These are phyloP conservation scores for Pardosa pseudoannulata DNA, from an alignment of 2,888 invertebrate species.

Conservation along the genomic window DNA sequence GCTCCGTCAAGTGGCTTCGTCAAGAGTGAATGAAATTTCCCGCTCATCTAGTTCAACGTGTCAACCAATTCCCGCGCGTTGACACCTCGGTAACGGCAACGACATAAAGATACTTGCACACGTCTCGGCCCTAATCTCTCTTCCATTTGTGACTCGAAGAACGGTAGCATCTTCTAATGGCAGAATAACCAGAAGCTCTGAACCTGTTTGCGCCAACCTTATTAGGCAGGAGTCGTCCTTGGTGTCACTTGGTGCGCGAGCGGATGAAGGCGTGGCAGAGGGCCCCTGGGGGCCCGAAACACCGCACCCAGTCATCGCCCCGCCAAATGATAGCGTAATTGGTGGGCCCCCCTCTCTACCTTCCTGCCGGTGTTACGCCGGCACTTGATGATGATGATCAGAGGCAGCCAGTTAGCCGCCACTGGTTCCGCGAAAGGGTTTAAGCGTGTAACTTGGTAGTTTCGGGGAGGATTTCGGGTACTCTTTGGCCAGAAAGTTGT, in stretches of 20 bases:
- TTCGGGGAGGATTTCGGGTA: not conserved
- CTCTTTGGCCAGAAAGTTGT: not conserved
- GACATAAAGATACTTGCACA: not conserved
- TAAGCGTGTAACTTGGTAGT: not conserved
- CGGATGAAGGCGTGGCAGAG: conserved; percentile 23
- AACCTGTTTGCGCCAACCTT: not conserved
- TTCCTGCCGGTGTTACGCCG: conserved; percentile 55
- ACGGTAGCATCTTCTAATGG: conserved; percentile 13
- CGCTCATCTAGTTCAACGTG: too few relatives aligned
- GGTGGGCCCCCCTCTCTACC: conserved; percentile 5
- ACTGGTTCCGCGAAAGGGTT: conserved; percentile 15
- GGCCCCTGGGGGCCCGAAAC: conserved; percentile 36
- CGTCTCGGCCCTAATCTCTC: not conserved
- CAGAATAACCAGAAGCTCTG: not conserved
- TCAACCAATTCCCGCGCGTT: not conserved
- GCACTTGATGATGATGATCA: not conserved
- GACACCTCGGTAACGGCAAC: not conserved
- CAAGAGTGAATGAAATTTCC: too few relatives aligned
- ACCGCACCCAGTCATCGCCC: conserved; percentile 60
- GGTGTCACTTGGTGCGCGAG: conserved; percentile 32
- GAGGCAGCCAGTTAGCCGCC: not conserved
- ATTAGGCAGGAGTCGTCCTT: not conserved
- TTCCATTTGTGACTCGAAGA: conserved; percentile 1
- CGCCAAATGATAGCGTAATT: conserved; percentile 59
- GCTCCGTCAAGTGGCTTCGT: too few relatives aligned